These are phyloP conservation scores for Aphelenchoides bicaudatus DNA, from an alignment of 2,888 invertebrate species.

Conservation along the genomic window DNA sequence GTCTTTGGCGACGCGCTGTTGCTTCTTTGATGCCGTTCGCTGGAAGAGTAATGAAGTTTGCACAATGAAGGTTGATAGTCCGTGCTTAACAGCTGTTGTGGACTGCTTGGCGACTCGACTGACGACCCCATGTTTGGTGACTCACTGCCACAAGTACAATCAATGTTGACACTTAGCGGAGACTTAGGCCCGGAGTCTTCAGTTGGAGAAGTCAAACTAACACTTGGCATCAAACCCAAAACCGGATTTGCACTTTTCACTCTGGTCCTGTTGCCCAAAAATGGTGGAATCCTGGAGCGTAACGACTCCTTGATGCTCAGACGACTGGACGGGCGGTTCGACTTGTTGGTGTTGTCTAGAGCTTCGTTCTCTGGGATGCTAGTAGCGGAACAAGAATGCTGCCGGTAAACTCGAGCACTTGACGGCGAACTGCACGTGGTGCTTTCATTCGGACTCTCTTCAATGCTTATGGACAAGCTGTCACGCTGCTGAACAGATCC, in stretches of 20 bases:
- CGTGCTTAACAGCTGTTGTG: background rate
- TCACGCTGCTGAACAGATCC: no score
- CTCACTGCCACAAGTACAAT: slow-evolving; percentile 10
- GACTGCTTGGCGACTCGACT: background rate
- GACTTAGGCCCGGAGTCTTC: background rate
- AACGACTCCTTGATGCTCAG: slow-evolving; percentile 4
- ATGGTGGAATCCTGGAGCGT: slow-evolving; percentile 5
- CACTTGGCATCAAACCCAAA: slow-evolving; percentile 1
- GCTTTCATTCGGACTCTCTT: background rate
- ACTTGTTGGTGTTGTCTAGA: background rate
- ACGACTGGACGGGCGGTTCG: slow-evolving; percentile 4
- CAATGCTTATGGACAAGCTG: background rate
- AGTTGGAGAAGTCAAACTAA: background rate
- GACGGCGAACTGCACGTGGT: slow-evolving; percentile 7
- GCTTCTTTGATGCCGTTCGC: slow-evolving; percentile 31
- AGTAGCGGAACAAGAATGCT: background rate
- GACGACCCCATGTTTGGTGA: background rate
- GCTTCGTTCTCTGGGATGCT: slow-evolving; percentile 4
- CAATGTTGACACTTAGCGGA: slow-evolving; percentile 15
- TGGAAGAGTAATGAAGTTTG: background rate
- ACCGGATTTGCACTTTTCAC: slow-evolving; percentile 8
- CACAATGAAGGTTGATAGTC: background rate
- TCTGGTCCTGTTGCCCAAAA: slow-evolving; percentile 13
- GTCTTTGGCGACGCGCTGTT: slow-evolving; percentile 32
- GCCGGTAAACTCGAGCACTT: background rate